Conservation (phyloP, 1,140 invertebrate genomes). For the Goniozus legneri region DNA sequence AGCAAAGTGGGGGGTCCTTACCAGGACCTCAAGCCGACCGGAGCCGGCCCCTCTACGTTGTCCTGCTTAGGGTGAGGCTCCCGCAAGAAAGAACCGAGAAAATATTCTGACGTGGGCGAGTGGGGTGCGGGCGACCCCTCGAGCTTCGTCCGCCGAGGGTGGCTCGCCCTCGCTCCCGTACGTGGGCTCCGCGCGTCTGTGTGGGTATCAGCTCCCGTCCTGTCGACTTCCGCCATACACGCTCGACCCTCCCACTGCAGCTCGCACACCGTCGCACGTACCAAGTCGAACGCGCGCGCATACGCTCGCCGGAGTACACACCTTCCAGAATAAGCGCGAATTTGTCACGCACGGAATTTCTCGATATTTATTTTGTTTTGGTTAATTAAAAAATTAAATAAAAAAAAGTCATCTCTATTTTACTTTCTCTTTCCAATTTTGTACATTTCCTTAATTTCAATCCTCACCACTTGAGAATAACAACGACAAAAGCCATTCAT, state of each 20-base stretch:
- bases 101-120: constrained; percentile 43
- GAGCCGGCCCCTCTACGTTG: constrained; percentile 36
- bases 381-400: too few species aligned
- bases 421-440: too few species aligned
- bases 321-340: too few species aligned
- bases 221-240: background rate
- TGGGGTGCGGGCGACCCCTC: constrained; percentile 3
- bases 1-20: constrained; percentile 52
- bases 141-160: constrained; percentile 9
- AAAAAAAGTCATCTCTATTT: too few species aligned
- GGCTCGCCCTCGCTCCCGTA: background rate
- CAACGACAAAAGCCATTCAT: too few species aligned
- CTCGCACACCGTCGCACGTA: too few species aligned
- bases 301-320: too few species aligned
- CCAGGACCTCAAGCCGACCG: constrained; percentile 50
- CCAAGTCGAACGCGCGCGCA: too few species aligned
- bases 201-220: background rate
- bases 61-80: constrained; percentile 47
- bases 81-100: constrained; percentile 54
- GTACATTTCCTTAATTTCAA: too few species aligned
- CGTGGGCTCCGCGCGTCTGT: background rate
- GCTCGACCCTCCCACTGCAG: background rate
- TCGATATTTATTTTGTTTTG: too few species aligned
- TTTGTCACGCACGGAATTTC: too few species aligned
- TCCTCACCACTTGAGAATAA: too few species aligned